phyloP scores from a whole-genome alignment of 2,888 invertebrate species.

The Cerceris ruficornis region DNA sequence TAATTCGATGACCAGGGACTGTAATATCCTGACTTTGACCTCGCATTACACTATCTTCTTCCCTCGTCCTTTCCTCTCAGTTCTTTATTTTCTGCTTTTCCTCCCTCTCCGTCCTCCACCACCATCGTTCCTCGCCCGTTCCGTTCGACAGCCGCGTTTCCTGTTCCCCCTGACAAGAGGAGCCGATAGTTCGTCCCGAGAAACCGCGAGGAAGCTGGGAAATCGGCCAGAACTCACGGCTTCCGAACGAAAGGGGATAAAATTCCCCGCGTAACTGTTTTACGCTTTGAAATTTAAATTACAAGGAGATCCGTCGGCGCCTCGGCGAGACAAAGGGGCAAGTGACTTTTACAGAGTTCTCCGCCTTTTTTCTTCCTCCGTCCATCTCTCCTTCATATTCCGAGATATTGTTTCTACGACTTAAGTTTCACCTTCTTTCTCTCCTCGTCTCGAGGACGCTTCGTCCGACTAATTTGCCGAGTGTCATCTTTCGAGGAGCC shows the following conservation, averaged over 20 bases:
- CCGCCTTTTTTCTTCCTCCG: background rate
- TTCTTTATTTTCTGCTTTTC: no score
- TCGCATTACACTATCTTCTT: no score
- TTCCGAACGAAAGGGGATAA: constrained; percentile 17
- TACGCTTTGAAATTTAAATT: constrained; percentile 53
- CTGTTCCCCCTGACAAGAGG: no score
- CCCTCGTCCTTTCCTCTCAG: no score
- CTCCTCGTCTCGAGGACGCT: background rate
- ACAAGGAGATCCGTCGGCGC: constrained; percentile 38
- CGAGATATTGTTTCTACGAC: constrained; percentile 15
- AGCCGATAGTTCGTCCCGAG: background rate
- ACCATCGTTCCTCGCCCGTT: background rate
- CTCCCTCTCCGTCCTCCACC: background rate
- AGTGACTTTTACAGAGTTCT: constrained; percentile 26
- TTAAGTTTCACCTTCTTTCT: background rate
- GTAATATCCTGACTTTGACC: no score
- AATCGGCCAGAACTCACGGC: constrained; percentile 15
- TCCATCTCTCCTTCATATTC: constrained; percentile 13
- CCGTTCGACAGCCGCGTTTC: no score
- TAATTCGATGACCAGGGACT: no score
- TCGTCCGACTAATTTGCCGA: no score
- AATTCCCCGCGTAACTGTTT: constrained; percentile 37
- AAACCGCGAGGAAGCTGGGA: constrained; percentile 11
- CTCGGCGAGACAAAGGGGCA: constrained; percentile 28
- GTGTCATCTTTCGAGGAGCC: no score